Evolutionary conservation across 64 coral and sea anemone species (phyloP).

Genomic region (Acropora yongei): DNA sequence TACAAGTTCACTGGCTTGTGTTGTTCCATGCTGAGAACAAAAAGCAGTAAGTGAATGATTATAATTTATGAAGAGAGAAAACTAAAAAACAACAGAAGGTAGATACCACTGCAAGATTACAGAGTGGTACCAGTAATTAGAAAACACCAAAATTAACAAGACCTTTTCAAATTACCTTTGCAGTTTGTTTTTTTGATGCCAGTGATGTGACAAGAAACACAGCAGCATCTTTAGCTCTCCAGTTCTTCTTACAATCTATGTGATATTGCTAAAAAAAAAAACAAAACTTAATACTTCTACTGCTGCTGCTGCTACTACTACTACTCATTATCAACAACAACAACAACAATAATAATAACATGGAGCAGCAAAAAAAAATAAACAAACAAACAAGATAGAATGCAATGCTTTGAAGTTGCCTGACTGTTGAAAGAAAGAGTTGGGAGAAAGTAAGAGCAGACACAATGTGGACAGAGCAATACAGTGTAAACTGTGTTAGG

Average conservation of each 20-base stretch:
- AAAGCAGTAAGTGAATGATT: neutral
- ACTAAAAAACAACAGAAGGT: neutral
- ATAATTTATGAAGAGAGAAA: neutral
- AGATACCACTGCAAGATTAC: too few relatives aligned
- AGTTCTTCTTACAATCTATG: conserved; percentile 71
- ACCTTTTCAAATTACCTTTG: conserved; percentile 71
- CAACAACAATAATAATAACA: too few relatives aligned
- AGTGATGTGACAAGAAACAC: conserved; percentile 96
- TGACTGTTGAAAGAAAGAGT: too few relatives aligned
- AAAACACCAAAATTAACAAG: neutral
- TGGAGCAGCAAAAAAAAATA: too few relatives aligned
- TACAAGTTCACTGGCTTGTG: conserved; percentile 94
- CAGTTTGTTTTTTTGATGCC: conserved; percentile 98
- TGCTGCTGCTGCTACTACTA: too few relatives aligned
- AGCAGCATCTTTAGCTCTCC: conserved; percentile 98
- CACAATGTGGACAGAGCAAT: too few relatives aligned
- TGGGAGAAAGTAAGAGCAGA: too few relatives aligned
- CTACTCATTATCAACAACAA: too few relatives aligned
- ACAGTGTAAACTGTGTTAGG: too few relatives aligned
- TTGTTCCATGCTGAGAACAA: conserved; percentile 85
- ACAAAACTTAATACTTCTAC: neutral
- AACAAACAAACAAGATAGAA: too few relatives aligned
- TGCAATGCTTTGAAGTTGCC: too few relatives aligned
- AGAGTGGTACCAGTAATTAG: too few relatives aligned
- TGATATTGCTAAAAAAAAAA: conserved; percentile 81